A percentile compares a stretch with the other conserved stretches of the same genome.
phyloP scores from a whole-genome alignment of 35 echinoderm and acorn worm genomes.

The Nesometra sesokonis region DNA sequence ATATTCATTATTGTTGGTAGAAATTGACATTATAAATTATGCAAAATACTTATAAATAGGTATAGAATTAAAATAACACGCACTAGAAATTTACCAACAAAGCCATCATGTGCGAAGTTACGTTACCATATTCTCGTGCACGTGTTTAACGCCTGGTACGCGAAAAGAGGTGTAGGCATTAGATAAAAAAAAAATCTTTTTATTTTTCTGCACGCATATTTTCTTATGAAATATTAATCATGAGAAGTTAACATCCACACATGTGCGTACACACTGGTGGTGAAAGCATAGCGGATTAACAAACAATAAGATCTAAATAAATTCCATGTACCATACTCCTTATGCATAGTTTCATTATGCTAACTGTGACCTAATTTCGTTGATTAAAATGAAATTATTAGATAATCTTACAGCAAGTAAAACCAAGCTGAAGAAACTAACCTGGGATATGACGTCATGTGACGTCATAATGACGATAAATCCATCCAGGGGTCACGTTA shows the following conservation, averaged over 20 bases:
- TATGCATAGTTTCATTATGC: not conserved
- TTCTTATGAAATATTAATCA: too few relatives aligned
- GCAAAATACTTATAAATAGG: not conserved
- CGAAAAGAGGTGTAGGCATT: too few relatives aligned
- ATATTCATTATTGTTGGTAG: not conserved
- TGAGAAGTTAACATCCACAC: too few relatives aligned
- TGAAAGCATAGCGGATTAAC: not conserved
- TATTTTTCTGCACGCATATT: too few relatives aligned
- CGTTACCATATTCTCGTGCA: too few relatives aligned
- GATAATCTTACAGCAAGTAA: not conserved
- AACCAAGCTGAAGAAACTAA: not conserved
- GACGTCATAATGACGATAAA: not conserved
- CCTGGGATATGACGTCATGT: not conserved
- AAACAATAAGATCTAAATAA: not conserved
- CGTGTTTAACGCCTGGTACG: too few relatives aligned
- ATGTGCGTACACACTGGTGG: not conserved
- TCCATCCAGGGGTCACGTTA: not conserved
- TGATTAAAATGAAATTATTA: not conserved
- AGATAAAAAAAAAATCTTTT: too few relatives aligned
- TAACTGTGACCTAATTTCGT: not conserved
- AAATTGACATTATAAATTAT: not conserved
- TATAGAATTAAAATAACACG: not conserved
- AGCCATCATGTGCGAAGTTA: too few relatives aligned
- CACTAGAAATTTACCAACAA: too few relatives aligned
- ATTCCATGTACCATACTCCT: not conserved